These are phyloP conservation scores for Criorhina ranunculi DNA, from an alignment of 2,888 invertebrate species.

Conservation along the genomic window DNA sequence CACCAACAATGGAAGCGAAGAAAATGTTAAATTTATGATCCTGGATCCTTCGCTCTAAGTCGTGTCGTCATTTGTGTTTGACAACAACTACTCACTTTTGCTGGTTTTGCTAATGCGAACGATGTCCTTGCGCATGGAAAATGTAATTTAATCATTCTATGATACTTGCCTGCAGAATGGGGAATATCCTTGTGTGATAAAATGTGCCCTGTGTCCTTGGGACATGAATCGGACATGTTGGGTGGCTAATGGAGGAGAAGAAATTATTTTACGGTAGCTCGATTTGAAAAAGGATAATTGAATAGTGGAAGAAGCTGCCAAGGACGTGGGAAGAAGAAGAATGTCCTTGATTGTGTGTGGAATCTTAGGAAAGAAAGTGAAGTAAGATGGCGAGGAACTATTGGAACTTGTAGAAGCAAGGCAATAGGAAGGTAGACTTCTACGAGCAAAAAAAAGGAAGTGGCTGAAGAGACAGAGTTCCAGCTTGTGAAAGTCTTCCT, in stretches of 20 bases:
- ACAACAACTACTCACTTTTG: slow-evolving; percentile 29
- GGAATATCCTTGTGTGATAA: background rate
- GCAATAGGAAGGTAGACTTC: too few species aligned
- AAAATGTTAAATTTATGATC: slow-evolving; percentile 70
- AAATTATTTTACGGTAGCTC: slow-evolving; percentile 56
- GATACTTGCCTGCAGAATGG: slow-evolving; percentile 12
- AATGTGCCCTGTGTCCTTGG: background rate
- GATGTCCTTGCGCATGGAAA: slow-evolving; percentile 48
- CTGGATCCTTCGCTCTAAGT: slow-evolving; percentile 51
- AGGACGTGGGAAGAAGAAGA: slow-evolving; percentile 31
- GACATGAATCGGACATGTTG: slow-evolving; percentile 31
- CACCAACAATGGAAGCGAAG: slow-evolving; percentile 67
- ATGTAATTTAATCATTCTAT: slow-evolving; percentile 23
- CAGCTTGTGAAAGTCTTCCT: too few species aligned
- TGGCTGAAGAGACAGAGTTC: too few species aligned
- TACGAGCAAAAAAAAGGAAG: too few species aligned
- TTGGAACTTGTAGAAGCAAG: too few species aligned
- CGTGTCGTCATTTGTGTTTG: slow-evolving; percentile 41
- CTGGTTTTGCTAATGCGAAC: slow-evolving; percentile 16
- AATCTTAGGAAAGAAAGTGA: slow-evolving; percentile 14
- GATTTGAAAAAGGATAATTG: slow-evolving; percentile 49
- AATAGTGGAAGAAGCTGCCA: slow-evolving; percentile 7
- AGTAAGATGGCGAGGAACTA: background rate
- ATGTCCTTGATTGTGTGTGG: background rate
- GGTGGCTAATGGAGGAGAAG: slow-evolving; percentile 57